These are phyloP conservation scores for Euphydryas editha DNA, from an alignment of 2,888 invertebrate species.

Conservation along the genomic window DNA sequence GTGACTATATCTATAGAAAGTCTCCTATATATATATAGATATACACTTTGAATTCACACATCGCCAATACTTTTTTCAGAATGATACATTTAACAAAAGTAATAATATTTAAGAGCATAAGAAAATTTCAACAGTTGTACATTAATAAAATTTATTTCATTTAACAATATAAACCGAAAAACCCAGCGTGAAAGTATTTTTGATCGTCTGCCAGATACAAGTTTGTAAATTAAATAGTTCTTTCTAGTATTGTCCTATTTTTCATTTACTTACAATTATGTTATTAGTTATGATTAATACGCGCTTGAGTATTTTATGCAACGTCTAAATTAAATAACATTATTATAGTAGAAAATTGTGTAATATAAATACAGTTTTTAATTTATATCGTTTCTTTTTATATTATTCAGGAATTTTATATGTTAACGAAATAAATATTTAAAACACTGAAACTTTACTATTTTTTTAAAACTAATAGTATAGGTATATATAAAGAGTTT, in stretches of 20 bases:
- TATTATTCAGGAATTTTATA: too few species aligned
- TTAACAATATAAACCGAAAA: not conserved
- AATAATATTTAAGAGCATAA: too few species aligned
- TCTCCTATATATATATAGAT: too few species aligned
- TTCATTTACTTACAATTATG: constrained; percentile 4
- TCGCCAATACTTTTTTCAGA: too few species aligned
- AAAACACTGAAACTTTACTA: too few species aligned
- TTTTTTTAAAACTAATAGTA: too few species aligned
- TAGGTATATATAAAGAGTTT: too few species aligned
- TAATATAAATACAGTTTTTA: not conserved
- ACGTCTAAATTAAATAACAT: constrained; percentile 1
- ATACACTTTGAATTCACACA: too few species aligned
- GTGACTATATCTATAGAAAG: too few species aligned
- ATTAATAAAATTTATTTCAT: constrained; percentile 2
- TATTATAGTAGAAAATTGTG: not conserved
- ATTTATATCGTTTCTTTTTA: not conserved
- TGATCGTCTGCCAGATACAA: constrained; percentile 29
- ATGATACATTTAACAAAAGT: too few species aligned
- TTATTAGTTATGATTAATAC: constrained; percentile 5
- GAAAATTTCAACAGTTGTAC: not conserved
- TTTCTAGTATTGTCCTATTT: not conserved
- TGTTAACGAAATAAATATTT: too few species aligned
- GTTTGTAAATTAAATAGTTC: not conserved
- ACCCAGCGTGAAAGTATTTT: constrained; percentile 31
- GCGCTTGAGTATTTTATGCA: not conserved